Conservation (phyloP, 2,797 vertebrate genomes). For the Echiichthys vipera region DNA sequence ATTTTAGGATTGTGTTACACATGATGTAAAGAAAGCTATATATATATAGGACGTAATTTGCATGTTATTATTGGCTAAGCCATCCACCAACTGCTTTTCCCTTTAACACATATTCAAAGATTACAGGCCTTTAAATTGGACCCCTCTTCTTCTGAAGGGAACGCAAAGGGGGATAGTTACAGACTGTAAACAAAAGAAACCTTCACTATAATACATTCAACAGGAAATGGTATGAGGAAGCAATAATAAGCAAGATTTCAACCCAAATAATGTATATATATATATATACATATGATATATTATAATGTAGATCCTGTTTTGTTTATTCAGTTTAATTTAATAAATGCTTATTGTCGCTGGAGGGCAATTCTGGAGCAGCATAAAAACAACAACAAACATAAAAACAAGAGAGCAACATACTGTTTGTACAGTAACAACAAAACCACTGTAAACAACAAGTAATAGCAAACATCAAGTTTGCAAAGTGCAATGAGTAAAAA, state of each 20-base stretch:
- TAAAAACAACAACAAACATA: too few species aligned
- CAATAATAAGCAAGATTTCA: constrained; percentile 21
- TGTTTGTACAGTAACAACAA: too few species aligned
- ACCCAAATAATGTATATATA: not conserved
- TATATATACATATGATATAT: rapidly evolving
- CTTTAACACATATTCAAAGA: constrained; percentile 42
- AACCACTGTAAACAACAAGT: too few species aligned
- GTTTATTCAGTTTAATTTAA: too few species aligned
- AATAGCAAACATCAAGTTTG: too few species aligned
- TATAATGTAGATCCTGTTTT: not conserved
- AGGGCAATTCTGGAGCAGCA: too few species aligned
- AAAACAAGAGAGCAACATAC: too few species aligned
- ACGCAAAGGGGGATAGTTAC: constrained; percentile 18
- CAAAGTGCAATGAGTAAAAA: too few species aligned
- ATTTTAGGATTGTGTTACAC: constrained; percentile 27
- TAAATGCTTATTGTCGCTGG: too few species aligned
- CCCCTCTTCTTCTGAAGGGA: constrained; percentile 22
- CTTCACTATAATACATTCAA: not conserved
- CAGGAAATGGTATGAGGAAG: constrained; percentile 6
- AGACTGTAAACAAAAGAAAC: constrained; percentile 24
- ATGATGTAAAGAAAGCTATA: constrained; percentile 15
- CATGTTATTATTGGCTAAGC: constrained; percentile 33
- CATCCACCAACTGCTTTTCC: constrained; percentile 3
- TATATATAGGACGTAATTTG: constrained; percentile 39
- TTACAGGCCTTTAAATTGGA: constrained; percentile 36